Evolutionary conservation across 2,888 invertebrate species (phyloP).

Genomic region (Eucera pruinosa): DNA sequence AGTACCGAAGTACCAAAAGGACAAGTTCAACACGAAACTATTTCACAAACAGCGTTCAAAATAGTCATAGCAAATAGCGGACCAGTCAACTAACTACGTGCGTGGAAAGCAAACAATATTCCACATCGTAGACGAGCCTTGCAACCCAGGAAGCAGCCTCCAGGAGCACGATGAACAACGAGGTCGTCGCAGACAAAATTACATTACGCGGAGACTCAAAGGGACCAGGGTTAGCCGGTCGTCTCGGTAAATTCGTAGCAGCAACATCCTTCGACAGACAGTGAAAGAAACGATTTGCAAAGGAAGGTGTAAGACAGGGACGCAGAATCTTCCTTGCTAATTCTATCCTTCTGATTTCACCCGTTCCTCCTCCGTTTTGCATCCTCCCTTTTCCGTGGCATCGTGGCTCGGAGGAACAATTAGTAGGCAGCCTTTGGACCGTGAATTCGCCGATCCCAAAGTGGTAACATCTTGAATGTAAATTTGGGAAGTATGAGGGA

Average conservation of each 20-base stretch:
- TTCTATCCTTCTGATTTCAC: conserved; percentile 36
- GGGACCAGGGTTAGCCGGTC: conserved; percentile 14
- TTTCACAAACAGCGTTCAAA: conserved; percentile 18
- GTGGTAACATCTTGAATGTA: not conserved
- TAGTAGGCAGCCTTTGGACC: conserved; percentile 5
- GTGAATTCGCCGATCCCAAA: conserved; percentile 16
- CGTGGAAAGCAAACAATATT: conserved; percentile 48
- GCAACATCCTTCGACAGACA: conserved; percentile 20
- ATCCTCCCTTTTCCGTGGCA: not conserved
- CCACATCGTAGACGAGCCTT: not conserved
- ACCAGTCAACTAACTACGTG: conserved; percentile 46
- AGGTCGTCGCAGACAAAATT: conserved; percentile 50
- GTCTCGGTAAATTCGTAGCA: conserved; percentile 30
- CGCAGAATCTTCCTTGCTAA: conserved; percentile 14
- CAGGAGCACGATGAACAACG: conserved; percentile 1
- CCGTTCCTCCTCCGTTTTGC: not conserved
- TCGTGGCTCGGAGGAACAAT: conserved; percentile 21
- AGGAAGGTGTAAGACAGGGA: conserved; percentile 1
- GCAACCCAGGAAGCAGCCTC: not conserved
- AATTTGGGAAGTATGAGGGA: not conserved
- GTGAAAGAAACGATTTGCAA: not conserved
- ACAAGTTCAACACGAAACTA: not conserved
- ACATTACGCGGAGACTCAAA: conserved; percentile 30
- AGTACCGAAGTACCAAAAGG: not conserved
- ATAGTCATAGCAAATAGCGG: conserved; percentile 1